Evolutionary conservation across 37 sponge, comb jelly and placozoan genomes (phyloP).

Genomic region (Beroe forskalii): DNA sequence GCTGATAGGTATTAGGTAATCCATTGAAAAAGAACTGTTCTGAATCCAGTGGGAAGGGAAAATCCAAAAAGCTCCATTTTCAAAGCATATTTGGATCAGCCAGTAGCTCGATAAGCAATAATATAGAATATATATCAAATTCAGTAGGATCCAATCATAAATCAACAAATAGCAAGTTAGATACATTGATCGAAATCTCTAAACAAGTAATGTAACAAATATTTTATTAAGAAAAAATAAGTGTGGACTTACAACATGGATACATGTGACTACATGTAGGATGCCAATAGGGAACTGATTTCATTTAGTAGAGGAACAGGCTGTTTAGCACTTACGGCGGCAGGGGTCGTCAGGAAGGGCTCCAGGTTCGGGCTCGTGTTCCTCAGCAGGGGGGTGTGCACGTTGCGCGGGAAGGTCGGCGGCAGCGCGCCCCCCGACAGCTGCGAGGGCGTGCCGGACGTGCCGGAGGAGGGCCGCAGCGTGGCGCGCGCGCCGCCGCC

Average conservation of each 20-base stretch:
- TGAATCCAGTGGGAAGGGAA: too few relatives aligned
- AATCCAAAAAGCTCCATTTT: too few relatives aligned
- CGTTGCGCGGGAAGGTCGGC: constrained; percentile 17
- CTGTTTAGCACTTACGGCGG: constrained; percentile 57
- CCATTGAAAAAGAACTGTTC: too few relatives aligned
- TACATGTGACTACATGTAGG: constrained; percentile 61
- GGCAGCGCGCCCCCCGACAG: neutral
- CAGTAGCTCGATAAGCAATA: too few relatives aligned
- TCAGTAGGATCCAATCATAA: neutral
- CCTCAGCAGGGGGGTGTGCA: neutral
- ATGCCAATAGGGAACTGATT: constrained; percentile 59
- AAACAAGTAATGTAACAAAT: neutral
- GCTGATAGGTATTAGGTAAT: too few relatives aligned
- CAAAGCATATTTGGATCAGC: too few relatives aligned
- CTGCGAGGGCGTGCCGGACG: neutral
- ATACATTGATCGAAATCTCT: neutral
- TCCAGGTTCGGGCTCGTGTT: constrained; percentile 33
- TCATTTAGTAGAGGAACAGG: constrained; percentile 43
- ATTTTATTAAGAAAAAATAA: constrained; percentile 48
- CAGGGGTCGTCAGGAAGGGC: neutral
- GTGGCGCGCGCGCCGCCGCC: neutral
- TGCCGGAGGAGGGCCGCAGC: neutral
- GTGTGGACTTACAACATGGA: constrained; percentile 43
- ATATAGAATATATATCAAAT: too few relatives aligned
- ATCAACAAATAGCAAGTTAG: neutral